A percentile compares a stretch with the other conserved stretches of the same genome.
These are phyloP conservation scores for Balaenoptera acutorostrata DNA, from an alignment of 2,113 vertebrate genomes.

Conservation along the genomic window DNA sequence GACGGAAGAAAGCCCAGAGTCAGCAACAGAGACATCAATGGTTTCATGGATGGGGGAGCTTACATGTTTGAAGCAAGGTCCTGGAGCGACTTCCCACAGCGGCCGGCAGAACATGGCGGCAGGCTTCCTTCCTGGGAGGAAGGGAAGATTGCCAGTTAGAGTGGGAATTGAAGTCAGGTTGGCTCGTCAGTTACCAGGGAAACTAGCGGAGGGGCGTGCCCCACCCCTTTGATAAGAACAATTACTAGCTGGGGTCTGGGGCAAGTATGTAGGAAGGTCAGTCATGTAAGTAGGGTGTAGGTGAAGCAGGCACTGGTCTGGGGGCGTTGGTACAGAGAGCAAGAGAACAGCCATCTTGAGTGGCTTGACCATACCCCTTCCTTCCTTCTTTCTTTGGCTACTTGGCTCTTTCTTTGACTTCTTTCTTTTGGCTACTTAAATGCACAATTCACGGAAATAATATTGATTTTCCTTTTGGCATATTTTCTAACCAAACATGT, in stretches of 20 bases:
- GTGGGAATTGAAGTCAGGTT: not conserved
- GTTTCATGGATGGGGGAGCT: not conserved
- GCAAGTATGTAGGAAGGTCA: not conserved
- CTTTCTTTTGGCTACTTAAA: not conserved
- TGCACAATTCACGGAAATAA: not conserved
- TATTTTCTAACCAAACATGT: not conserved
- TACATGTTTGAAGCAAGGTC: not conserved
- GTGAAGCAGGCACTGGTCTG: not conserved
- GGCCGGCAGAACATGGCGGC: not conserved
- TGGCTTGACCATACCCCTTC: not conserved
- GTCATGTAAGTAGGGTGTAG: not conserved
- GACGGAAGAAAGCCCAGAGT: not conserved
- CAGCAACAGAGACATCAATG: not conserved
- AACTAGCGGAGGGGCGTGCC: not conserved
- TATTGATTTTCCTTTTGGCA: not conserved
- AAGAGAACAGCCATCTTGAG: not conserved
- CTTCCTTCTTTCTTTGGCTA: not conserved
- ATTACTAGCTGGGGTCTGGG: not conserved
- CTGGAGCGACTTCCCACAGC: not conserved
- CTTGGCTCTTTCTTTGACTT: not conserved
- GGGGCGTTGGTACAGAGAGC: not conserved
- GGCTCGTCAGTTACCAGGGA: not conserved
- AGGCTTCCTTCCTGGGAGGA: not conserved
- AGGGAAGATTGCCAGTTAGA: not conserved
- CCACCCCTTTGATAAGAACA: not conserved